These are phyloP conservation scores for Gambelia wislizenii DNA, from an alignment of 2,797 vertebrate genomes.

Conservation along the genomic window DNA sequence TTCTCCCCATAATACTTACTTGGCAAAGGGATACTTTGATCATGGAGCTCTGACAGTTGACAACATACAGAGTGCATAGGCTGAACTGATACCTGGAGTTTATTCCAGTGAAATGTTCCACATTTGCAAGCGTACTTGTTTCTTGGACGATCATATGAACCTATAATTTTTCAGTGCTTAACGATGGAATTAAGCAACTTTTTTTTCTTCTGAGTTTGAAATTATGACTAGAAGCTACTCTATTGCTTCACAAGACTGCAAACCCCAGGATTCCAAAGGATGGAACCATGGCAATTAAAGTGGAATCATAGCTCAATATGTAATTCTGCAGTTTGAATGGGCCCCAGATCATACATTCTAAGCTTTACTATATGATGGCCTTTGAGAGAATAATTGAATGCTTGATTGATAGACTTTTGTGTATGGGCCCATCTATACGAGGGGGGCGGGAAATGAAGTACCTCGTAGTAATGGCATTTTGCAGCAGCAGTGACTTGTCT, in stretches of 20 bases:
- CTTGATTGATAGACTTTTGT: background rate
- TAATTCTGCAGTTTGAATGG: no score
- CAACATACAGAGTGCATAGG: background rate
- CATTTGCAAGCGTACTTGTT: background rate
- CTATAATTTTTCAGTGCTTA: background rate
- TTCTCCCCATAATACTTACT: no score
- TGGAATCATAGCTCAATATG: no score
- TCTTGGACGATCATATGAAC: background rate
- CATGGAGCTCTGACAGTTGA: background rate
- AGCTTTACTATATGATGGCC: background rate
- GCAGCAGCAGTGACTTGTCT: no score
- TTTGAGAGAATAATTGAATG: background rate
- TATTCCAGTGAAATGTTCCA: background rate
- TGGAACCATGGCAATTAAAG: no score
- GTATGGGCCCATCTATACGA: no score
- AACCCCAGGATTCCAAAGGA: no score
- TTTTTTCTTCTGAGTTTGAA: background rate
- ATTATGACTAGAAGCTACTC: background rate
- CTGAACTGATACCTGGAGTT: background rate
- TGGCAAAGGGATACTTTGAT: no score
- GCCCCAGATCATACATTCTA: background rate
- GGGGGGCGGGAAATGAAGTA: no score
- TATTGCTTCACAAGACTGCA: no score
- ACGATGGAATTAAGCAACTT: no score
- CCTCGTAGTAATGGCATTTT: no score